Evolutionary conservation across 1,140 invertebrate genomes (phyloP).

Genomic region (Battus philenor): DNA sequence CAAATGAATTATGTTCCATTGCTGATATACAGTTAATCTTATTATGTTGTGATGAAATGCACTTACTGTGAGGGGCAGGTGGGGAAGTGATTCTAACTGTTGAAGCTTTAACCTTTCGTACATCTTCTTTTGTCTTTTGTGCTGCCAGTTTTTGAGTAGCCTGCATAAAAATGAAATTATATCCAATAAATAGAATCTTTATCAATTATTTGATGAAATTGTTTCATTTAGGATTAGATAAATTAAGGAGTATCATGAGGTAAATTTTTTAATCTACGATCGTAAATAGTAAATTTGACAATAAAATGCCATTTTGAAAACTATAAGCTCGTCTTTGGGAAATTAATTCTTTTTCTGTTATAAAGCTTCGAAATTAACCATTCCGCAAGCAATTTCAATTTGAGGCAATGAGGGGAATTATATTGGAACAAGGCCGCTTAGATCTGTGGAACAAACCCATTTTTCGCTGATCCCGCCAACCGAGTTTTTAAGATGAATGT

Average conservation of each 20-base stretch:
- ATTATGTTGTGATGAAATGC: slow-evolving; percentile 1
- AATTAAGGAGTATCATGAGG: neutral
- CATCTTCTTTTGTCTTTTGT: slow-evolving; percentile 89
- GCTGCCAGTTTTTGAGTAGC: slow-evolving; percentile 86
- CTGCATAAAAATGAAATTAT: slow-evolving; percentile 35
- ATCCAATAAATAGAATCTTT: neutral
- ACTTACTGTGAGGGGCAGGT: slow-evolving; percentile 58
- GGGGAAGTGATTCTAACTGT: slow-evolving; percentile 71
- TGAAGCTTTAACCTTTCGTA: slow-evolving; percentile 80
- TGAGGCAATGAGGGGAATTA: slow-evolving; percentile 41
- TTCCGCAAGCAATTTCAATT: slow-evolving; percentile 40
- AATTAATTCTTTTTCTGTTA: slow-evolving; percentile 6
- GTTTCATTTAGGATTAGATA: too few species aligned
- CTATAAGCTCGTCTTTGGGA: slow-evolving; percentile 4
- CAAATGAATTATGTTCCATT: too few species aligned
- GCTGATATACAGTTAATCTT: too few species aligned
- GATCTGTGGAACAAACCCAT: slow-evolving; percentile 42
- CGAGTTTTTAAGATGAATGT: slow-evolving; percentile 35
- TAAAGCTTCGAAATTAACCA: slow-evolving; percentile 13
- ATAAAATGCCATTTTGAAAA: neutral
- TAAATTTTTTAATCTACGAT: neutral
- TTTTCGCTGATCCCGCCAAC: slow-evolving; percentile 33
- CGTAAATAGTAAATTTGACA: neutral
- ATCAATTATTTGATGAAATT: too few species aligned
- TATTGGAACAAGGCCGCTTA: slow-evolving; percentile 27